Evolutionary conservation across 2,113 vertebrate genomes (phyloP), one percentile per base, ranked within the genome.

Genomic region (Labeo rohita): DNA sequence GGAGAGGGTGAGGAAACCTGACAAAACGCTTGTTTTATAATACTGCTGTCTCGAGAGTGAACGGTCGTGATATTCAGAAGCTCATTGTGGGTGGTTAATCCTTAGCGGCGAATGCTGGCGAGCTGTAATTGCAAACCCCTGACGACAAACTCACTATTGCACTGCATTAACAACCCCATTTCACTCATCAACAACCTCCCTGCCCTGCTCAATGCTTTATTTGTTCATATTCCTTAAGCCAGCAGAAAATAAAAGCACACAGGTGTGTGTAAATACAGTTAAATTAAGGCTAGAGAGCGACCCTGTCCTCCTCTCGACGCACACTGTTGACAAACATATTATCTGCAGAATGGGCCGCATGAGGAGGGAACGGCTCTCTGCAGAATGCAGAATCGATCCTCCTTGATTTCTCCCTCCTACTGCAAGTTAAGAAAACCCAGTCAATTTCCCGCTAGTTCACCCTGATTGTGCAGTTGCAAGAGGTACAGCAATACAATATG

Each of bases 331-430:
- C 93, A 94, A 94, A 94, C 93, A 92, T 91, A 92, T 93, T 95
- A 94, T 94, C 90, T 93, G 89, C 88, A 85, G 82, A 87, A 90
- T 85, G 84, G 88, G 92, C 86, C 89, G 61, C 84, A 88, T 90
- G 88, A 80, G 91, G 89, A 89, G 91, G 91, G 89, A 91, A 92
- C 86, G 88, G 90, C 91, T 92, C 91, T 91, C 89, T 90, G 92
- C 92, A 93, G 91, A 94, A 94, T 93, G 90, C 90, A 92, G 91
- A 92, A 94, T 93, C 92, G 91, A 94, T 94, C 91, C 85, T 56
- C 10, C 80, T 86, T 87, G 79, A 85, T 84, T 88, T 87, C 87
- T 68, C 65, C 76, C 68, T 75, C 77, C 86, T 80, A 70, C 86
- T 90, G 86, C 49, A 63, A 66, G 70, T 75, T 50, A 84, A 34